A percentile compares a stretch with the other conserved stretches of the same genome.
Evolutionary conservation across 2,113 vertebrate genomes (phyloP).

Genomic region (Ramphastos sulfuratus): DNA sequence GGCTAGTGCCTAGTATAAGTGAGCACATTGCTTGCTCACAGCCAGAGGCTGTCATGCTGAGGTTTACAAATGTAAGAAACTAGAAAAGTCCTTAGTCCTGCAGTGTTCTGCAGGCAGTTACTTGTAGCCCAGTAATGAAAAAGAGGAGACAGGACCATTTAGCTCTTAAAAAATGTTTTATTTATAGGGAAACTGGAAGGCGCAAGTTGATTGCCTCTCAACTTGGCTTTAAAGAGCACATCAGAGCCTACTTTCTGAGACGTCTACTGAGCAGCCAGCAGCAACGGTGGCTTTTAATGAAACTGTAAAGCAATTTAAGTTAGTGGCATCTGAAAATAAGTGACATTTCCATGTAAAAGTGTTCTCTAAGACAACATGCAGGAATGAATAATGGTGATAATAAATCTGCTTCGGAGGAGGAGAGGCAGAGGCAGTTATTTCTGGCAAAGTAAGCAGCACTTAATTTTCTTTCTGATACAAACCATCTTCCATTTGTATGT

Average conservation of each 20-base stretch:
- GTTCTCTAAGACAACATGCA: not conserved
- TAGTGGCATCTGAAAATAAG: slow-evolving; percentile 46
- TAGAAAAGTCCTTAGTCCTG: not conserved
- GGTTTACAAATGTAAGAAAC: not conserved
- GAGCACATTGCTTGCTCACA: rapidly evolving
- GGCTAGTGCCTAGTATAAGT: rapidly evolving
- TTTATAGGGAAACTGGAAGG: slow-evolving; percentile 18
- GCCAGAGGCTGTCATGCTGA: not conserved
- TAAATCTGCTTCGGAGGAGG: slow-evolving; percentile 30
- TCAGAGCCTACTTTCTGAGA: slow-evolving; percentile 18
- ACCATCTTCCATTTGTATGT: slow-evolving; percentile 16
- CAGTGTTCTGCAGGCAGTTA: not conserved
- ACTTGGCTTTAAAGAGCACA: slow-evolving; percentile 6
- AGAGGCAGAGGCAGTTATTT: slow-evolving; percentile 1
- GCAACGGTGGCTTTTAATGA: slow-evolving; percentile 39
- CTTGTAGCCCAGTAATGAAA: not conserved
- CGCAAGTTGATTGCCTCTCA: slow-evolving; percentile 10
- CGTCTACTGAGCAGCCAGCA: slow-evolving; percentile 32
- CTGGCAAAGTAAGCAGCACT: slow-evolving; percentile 32
- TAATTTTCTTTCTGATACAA: slow-evolving; percentile 14
- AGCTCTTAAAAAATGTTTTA: slow-evolving; percentile 38
- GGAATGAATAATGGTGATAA: slow-evolving; percentile 45
- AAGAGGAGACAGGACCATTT: not conserved
- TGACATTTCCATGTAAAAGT: slow-evolving; percentile 45
- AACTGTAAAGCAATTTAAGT: slow-evolving; percentile 40